These are phyloP conservation scores for Bovichtus variegatus DNA, from an alignment of 2,797 vertebrate species.

Conservation along the genomic window DNA sequence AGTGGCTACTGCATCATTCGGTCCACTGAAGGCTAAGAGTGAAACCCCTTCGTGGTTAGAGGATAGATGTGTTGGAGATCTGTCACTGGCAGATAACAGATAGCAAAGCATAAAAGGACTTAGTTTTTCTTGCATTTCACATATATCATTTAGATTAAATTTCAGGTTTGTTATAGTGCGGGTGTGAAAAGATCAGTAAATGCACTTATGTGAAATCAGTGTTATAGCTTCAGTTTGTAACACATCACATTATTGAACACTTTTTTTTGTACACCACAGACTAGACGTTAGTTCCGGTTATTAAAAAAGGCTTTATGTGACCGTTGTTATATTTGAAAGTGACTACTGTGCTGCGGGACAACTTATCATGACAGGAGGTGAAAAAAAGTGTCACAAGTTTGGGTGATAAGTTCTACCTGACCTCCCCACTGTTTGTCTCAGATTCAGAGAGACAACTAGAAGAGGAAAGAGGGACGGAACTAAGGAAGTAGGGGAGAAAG, in stretches of 20 bases:
- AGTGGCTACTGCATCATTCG: constrained; percentile 2
- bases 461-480: constrained; percentile 20
- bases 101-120: constrained; percentile 9
- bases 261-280: neutral
- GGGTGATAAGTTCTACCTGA: constrained; percentile 49
- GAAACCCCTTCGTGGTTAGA: constrained; percentile 20
- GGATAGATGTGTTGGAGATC: constrained; percentile 13
- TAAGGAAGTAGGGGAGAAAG: constrained; percentile 11
- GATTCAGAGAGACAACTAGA: constrained; percentile 41
- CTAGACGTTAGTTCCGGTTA: constrained; percentile 1
- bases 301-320: neutral
- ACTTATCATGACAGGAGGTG: constrained; percentile 12
- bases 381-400: neutral
- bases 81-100: constrained; percentile 41
- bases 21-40: neutral
- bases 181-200: neutral
- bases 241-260: neutral
- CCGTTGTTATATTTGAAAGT: neutral
- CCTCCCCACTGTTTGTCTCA: constrained; percentile 35
- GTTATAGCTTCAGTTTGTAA: neutral
- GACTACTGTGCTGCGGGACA: neutral
- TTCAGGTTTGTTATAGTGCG: neutral
- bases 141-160: neutral
- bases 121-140: neutral
- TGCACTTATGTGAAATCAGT: neutral